Percentiles rank a stretch among this genome's conserved stretches.
These are phyloP conservation scores for Chironex yamaguchii DNA, from an alignment of 30 jellyfish, hydroid and myxozoan species.

Conservation along the genomic window DNA sequence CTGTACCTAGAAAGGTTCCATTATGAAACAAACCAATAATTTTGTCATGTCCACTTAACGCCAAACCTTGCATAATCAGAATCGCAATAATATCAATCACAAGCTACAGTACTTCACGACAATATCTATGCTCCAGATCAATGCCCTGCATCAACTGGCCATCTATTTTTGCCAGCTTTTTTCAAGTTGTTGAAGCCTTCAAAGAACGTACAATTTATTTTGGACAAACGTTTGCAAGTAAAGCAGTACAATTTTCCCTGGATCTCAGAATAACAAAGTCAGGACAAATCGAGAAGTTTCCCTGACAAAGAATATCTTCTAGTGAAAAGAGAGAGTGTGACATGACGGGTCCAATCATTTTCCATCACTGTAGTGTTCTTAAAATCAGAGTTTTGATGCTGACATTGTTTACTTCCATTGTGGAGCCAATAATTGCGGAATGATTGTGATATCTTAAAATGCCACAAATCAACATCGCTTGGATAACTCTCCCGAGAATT, in stretches of 20 bases:
- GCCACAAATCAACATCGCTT: neutral
- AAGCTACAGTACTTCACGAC: neutral
- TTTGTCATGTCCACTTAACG: neutral
- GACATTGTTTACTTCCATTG: neutral
- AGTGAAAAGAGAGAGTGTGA: neutral
- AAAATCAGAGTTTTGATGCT: neutral
- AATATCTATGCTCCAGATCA: neutral
- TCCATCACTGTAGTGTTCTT: neutral
- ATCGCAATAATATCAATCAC: neutral
- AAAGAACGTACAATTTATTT: neutral
- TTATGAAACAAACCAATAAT: neutral
- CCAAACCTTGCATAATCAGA: neutral
- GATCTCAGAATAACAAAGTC: neutral
- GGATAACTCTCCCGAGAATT: neutral
- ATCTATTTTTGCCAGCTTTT: neutral
- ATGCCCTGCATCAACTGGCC: neutral
- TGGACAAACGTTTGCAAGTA: neutral
- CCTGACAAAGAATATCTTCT: neutral
- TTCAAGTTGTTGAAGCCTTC: neutral
- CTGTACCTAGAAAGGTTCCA: neutral
- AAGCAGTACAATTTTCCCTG: neutral
- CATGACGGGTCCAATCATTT: neutral
- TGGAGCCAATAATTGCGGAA: neutral
- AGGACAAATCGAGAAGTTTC: neutral
- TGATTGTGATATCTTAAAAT: neutral